Percentiles rank a stretch among this genome's conserved stretches.
These are phyloP conservation scores for Aleadryas rufinucha DNA, from an alignment of 2,113 vertebrate genomes.

Conservation along the genomic window DNA sequence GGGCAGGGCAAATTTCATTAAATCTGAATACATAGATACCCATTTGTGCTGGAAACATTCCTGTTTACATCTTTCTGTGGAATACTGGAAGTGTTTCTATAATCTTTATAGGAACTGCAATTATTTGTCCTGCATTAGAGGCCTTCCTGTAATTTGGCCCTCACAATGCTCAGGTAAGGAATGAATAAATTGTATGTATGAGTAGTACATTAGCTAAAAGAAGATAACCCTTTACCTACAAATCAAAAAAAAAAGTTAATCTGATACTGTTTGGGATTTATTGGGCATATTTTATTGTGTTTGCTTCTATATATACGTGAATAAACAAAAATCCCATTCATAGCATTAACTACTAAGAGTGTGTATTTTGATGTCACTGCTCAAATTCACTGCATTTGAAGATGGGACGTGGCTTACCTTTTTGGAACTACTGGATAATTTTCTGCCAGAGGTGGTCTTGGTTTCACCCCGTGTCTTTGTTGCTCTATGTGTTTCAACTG, in stretches of 20 bases:
- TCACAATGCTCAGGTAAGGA: background rate
- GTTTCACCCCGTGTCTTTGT: background rate
- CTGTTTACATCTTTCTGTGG: background rate
- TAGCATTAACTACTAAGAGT: background rate
- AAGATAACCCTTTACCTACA: background rate
- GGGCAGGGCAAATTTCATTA: background rate
- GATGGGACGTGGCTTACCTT: accelerated
- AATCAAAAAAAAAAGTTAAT: background rate
- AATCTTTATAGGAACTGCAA: background rate
- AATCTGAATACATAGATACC: background rate
- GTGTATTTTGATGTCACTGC: background rate
- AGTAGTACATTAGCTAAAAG: background rate
- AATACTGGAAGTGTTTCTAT: background rate
- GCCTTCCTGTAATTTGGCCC: background rate
- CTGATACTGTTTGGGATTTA: background rate
- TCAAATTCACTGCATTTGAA: background rate
- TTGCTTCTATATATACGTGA: background rate
- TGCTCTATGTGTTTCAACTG: background rate
- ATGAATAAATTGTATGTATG: background rate
- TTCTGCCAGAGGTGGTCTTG: background rate
- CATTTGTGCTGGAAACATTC: background rate
- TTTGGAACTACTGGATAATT: background rate
- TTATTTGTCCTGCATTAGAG: background rate
- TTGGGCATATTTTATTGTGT: background rate
- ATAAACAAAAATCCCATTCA: background rate